These are phyloP conservation scores for Trileptium ribeirensis DNA, from an alignment of 2,888 invertebrate genomes.

Conservation along the genomic window DNA sequence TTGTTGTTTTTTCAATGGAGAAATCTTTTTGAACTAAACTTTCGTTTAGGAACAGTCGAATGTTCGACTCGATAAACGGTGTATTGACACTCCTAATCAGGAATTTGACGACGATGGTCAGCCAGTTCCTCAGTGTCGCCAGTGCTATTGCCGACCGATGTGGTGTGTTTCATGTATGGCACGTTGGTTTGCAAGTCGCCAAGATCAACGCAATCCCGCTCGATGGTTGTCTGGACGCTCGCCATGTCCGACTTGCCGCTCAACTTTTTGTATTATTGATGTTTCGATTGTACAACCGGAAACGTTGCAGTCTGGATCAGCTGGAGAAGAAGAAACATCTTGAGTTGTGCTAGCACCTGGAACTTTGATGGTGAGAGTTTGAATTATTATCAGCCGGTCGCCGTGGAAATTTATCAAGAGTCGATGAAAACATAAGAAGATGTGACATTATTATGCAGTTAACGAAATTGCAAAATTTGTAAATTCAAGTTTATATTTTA, in stretches of 20 bases:
- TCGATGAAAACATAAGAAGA: too few relatives aligned
- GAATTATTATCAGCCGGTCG: too few relatives aligned
- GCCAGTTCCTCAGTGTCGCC: slow-evolving; percentile 41
- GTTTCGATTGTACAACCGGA: slow-evolving; percentile 42
- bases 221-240: slow-evolving; percentile 53
- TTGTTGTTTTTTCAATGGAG: too few relatives aligned
- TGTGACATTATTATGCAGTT: too few relatives aligned
- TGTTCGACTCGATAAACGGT: slow-evolving; percentile 53
- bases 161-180: slow-evolving; percentile 52
- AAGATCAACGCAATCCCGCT: slow-evolving; percentile 52
- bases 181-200: slow-evolving; percentile 54
- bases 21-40: too few relatives aligned
- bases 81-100: slow-evolving; percentile 37
- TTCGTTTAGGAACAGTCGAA: slow-evolving; percentile 50
- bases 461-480: too few relatives aligned
- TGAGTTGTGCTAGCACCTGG: too few relatives aligned
- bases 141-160: slow-evolving; percentile 55
- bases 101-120: slow-evolving; percentile 34
- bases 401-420: too few relatives aligned
- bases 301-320: neutral
- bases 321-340: too few relatives aligned
- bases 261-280: slow-evolving; percentile 55
- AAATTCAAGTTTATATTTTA: too few relatives aligned
- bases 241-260: slow-evolving; percentile 55
- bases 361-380: too few relatives aligned